Conservation (phyloP, 2,797 vertebrate genomes). For the Chloroceryle inda region DNA sequence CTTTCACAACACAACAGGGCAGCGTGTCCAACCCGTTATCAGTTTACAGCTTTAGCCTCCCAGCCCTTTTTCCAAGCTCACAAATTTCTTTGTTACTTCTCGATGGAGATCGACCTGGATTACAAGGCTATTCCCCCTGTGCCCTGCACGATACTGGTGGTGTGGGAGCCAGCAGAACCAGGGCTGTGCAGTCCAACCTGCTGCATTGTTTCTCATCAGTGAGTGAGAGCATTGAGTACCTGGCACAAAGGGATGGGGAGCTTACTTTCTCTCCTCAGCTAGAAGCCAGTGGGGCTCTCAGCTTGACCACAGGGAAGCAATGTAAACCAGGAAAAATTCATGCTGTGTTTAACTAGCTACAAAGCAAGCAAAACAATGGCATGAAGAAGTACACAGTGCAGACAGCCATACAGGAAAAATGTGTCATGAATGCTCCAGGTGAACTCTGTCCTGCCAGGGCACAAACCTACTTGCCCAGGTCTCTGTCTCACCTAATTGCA, state of each 20-base stretch:
- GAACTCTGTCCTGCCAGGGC: not conserved
- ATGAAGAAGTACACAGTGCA: not conserved
- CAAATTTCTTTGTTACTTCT: conserved; percentile 55
- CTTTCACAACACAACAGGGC: conserved; percentile 55
- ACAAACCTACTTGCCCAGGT: not conserved
- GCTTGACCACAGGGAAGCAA: not conserved
- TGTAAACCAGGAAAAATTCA: not conserved
- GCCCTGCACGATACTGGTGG: rapidly evolving
- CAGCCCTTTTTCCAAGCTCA: conserved; percentile 21
- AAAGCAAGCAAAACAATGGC: not conserved
- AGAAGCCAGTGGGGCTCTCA: not conserved
- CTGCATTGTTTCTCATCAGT: not conserved
- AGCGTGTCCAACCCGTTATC: conserved; percentile 42
- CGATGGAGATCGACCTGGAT: not conserved
- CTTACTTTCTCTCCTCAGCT: not conserved
- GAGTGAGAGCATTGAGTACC: not conserved
- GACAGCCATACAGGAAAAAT: not conserved
- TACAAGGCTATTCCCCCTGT: not conserved
- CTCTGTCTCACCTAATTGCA: not conserved
- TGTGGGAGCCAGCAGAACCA: not conserved
- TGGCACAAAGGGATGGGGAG: not conserved
- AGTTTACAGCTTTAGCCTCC: conserved; percentile 44
- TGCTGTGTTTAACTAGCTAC: not conserved
- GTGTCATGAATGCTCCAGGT: not conserved
- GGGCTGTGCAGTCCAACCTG: not conserved